A percentile compares a stretch with the other conserved stretches of the same genome.
Evolutionary conservation across 2,888 invertebrate genomes (phyloP).

Genomic region (Diachrysia chrysitis): DNA sequence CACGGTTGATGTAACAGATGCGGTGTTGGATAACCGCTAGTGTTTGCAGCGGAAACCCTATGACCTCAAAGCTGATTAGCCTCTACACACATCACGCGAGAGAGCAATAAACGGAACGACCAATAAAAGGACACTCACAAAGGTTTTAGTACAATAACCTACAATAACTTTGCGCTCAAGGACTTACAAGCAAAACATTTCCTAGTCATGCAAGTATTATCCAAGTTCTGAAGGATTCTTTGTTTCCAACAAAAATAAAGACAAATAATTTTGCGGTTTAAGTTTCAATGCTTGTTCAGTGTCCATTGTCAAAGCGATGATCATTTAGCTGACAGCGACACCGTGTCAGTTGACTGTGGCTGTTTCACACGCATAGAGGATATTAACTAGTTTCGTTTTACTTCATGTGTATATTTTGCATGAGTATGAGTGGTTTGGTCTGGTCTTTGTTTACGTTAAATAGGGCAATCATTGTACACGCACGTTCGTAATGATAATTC

Average conservation of each 20-base stretch:
- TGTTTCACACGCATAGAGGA: slow-evolving; percentile 51
- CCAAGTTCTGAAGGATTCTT: slow-evolving; percentile 32
- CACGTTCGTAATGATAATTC: neutral
- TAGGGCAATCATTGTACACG: slow-evolving; percentile 9
- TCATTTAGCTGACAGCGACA: slow-evolving; percentile 44
- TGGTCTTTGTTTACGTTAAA: slow-evolving; percentile 26
- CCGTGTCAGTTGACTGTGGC: slow-evolving; percentile 31
- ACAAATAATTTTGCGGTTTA: slow-evolving; percentile 40
- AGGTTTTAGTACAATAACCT: slow-evolving; percentile 34
- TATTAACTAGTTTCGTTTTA: slow-evolving; percentile 41
- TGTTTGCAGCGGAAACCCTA: slow-evolving; percentile 72
- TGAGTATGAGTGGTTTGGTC: slow-evolving; percentile 31
- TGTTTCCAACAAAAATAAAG: slow-evolving; percentile 46
- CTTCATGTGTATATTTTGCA: slow-evolving; percentile 35
- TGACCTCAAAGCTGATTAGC: slow-evolving; percentile 70
- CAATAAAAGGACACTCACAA: slow-evolving; percentile 49
- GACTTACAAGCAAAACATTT: slow-evolving; percentile 38
- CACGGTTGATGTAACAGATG: slow-evolving; percentile 74
- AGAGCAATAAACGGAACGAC: slow-evolving; percentile 47
- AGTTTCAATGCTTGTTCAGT: slow-evolving; percentile 50
- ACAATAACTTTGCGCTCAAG: slow-evolving; percentile 42
- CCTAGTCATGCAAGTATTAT: slow-evolving; percentile 12
- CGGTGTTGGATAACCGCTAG: slow-evolving; percentile 72
- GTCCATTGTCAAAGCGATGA: slow-evolving; percentile 48
- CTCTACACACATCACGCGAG: slow-evolving; percentile 52